These are phyloP conservation scores for Oncorhynchus keta DNA, from an alignment of 2,113 vertebrate genomes.

Conservation along the genomic window DNA sequence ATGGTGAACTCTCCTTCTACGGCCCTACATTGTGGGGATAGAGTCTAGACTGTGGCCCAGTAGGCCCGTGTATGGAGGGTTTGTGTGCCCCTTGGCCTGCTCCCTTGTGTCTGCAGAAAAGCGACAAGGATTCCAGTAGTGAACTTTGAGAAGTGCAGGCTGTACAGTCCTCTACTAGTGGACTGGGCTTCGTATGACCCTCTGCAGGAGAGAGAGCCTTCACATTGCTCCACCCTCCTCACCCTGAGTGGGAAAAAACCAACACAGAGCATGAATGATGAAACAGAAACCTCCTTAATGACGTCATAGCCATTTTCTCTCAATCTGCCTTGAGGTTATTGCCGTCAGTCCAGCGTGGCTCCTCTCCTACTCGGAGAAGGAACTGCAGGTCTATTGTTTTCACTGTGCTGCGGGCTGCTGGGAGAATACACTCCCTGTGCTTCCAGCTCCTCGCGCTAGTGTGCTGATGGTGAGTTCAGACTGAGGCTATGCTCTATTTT, in stretches of 20 bases:
- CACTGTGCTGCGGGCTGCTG: too few relatives aligned
- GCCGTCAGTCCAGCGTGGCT: background rate
- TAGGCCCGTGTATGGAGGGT: too few relatives aligned
- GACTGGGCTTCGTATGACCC: background rate
- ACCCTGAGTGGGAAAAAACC: background rate
- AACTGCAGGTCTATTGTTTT: too few relatives aligned
- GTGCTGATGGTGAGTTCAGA: background rate
- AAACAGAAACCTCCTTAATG: background rate
- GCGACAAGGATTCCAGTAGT: background rate
- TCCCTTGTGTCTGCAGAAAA: too few relatives aligned
- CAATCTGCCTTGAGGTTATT: background rate
- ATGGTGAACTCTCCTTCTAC: too few relatives aligned
- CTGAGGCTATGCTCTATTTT: background rate
- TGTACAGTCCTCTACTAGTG: background rate
- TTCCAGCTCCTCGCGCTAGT: background rate
- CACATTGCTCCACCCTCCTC: constrained; percentile 32
- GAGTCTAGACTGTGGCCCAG: too few relatives aligned
- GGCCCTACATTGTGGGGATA: too few relatives aligned
- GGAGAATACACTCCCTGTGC: background rate
- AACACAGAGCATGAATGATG: constrained; percentile 5
- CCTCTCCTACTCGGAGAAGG: too few relatives aligned
- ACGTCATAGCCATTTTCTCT: background rate
- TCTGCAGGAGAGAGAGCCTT: constrained; percentile 22
- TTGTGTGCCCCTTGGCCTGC: too few relatives aligned
- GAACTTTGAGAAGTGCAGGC: background rate